Evolutionary conservation across 2,797 vertebrate species (phyloP).

Genomic region (Cetoscarus ocellatus): DNA sequence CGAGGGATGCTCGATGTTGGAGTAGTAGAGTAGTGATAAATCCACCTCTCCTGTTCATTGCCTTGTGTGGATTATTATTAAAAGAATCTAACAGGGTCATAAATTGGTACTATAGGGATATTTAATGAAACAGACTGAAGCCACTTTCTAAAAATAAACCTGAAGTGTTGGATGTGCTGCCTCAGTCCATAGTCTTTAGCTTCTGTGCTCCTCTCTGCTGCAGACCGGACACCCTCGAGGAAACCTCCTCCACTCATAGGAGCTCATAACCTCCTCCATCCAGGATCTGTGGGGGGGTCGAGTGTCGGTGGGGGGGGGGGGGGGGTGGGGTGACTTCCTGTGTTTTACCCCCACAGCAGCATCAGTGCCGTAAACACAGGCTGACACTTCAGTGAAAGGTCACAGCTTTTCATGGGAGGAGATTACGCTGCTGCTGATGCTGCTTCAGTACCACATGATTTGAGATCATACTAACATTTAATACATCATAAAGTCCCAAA

Average conservation of each 20-base stretch:
- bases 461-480: too few species aligned
- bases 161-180: neutral
- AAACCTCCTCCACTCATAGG: constrained; percentile 25
- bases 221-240: constrained; percentile 29
- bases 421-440: neutral
- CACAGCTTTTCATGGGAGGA: neutral
- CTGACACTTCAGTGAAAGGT: constrained; percentile 29
- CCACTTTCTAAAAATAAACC: neutral
- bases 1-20: too few species aligned
- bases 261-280: constrained; percentile 24
- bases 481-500: too few species aligned
- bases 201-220: constrained; percentile 18
- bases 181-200: neutral
- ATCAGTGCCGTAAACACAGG: constrained; percentile 30
- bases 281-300: neutral
- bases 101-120: too few species aligned
- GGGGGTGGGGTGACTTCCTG: constrained; percentile 6
- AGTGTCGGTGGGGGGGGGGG: neutral
- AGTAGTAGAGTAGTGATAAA: too few species aligned
- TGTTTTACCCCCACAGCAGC: constrained; percentile 14
- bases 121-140: neutral
- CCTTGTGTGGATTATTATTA: too few species aligned
- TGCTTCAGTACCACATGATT: neutral
- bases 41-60: too few species aligned
- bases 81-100: too few species aligned